phyloP scores from a whole-genome alignment of 2,888 invertebrate genomes.

The Andrena minutula region DNA sequence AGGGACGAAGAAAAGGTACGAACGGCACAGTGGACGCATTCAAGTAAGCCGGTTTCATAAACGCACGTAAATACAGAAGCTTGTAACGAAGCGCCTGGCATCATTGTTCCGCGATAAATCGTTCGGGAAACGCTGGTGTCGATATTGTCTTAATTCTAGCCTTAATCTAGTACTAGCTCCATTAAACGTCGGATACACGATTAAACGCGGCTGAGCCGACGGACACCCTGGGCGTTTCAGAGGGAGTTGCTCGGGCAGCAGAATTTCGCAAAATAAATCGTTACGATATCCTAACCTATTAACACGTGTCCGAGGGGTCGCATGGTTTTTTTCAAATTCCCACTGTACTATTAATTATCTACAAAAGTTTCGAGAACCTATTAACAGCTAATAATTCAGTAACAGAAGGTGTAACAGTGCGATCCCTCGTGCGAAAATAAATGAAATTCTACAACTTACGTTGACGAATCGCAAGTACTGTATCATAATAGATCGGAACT shows the following conservation, averaged over 20 bases:
- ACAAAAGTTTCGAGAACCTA: not conserved
- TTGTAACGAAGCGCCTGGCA: conserved; percentile 26
- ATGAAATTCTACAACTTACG: no score
- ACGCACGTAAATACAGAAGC: conserved; percentile 58
- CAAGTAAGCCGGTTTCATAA: conserved; percentile 70
- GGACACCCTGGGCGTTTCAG: conserved; percentile 8
- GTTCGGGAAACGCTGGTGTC: conserved; percentile 17
- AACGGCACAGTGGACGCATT: conserved; percentile 64
- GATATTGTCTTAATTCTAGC: conserved; percentile 59
- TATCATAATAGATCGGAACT: no score
- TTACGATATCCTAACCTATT: not conserved
- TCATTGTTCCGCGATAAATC: conserved; percentile 22
- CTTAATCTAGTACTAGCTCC: conserved; percentile 46
- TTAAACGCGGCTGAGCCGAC: conserved; percentile 14
- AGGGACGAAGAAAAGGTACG: conserved; percentile 49
- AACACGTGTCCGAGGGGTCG: not conserved
- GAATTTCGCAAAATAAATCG: not conserved
- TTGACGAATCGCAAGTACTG: no score
- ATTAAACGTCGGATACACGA: conserved; percentile 46
- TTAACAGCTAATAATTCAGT: not conserved
- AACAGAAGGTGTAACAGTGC: no score
- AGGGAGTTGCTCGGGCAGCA: not conserved
- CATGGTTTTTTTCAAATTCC: not conserved
- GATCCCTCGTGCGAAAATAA: no score
- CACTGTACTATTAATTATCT: not conserved